Percentiles rank a stretch among this genome's conserved stretches.
Conservation (phyloP, 2,797 vertebrate genomes). For the Falco naumanni region DNA sequence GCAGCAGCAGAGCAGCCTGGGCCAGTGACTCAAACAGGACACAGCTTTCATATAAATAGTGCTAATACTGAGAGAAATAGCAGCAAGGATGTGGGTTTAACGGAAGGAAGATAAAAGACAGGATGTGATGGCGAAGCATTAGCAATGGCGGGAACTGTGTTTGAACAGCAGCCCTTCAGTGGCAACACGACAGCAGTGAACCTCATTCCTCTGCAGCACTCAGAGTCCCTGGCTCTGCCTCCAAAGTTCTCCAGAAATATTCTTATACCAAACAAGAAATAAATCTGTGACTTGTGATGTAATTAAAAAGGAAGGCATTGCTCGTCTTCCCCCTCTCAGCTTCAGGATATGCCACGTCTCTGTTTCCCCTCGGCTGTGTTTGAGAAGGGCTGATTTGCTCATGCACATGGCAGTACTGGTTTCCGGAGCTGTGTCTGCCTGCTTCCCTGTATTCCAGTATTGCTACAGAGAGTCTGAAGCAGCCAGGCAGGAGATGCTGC, state of each 20-base stretch:
- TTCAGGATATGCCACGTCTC: background rate
- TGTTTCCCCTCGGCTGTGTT: background rate
- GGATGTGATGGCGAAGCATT: background rate
- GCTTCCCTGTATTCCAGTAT: background rate
- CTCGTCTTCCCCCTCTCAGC: background rate
- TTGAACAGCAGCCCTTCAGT: background rate
- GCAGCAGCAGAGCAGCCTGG: background rate
- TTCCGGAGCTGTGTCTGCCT: background rate
- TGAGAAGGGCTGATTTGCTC: background rate
- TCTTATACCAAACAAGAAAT: background rate
- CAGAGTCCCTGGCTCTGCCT: background rate
- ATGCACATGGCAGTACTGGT: background rate
- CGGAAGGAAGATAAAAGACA: background rate
- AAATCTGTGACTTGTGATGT: background rate
- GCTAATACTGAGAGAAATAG: background rate
- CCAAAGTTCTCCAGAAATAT: background rate
- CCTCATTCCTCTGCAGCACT: background rate
- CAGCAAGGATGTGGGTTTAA: background rate
- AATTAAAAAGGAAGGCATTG: background rate
- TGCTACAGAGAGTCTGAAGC: background rate
- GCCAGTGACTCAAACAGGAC: background rate
- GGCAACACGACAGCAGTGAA: background rate
- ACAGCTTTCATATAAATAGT: background rate
- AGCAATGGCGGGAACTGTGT: background rate
- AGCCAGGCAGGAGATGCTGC: background rate